phyloP scores from a whole-genome alignment of 2,888 invertebrate species.

The Cheilosia vernalis region DNA sequence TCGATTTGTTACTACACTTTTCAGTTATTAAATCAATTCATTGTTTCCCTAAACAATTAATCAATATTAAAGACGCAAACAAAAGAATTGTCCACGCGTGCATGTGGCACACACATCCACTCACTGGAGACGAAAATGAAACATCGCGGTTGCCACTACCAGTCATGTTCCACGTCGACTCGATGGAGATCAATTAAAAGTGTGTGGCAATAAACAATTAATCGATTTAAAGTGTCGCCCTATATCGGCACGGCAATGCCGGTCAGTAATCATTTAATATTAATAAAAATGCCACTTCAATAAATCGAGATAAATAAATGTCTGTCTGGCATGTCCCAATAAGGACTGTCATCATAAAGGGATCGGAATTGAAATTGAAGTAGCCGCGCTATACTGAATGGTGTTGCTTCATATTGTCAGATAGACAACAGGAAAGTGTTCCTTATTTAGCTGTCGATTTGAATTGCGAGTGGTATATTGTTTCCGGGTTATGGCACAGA shows the following conservation, averaged over 20 bases:
- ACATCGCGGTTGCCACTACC: background rate
- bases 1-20: conserved; percentile 1
- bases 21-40: conserved; percentile 51
- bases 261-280: conserved; percentile 49
- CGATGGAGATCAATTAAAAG: conserved; percentile 66
- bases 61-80: conserved; percentile 24
- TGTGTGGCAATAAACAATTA: conserved; percentile 59
- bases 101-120: background rate
- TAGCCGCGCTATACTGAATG: background rate
- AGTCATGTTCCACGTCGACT: background rate
- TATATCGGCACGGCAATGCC: conserved; percentile 11
- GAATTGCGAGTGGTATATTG: background rate
- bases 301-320: conserved; percentile 48
- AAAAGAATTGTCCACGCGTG: background rate
- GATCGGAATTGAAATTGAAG: background rate
- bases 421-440: conserved; percentile 5
- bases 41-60: conserved; percentile 54
- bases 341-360: conserved; percentile 9
- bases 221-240: conserved; percentile 65
- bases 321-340: conserved; percentile 25
- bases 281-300: conserved; percentile 45
- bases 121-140: background rate
- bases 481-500: conserved; percentile 45
- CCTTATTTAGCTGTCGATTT: conserved; percentile 4
- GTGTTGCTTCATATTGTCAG: background rate